Base-by-base conservation (phyloP, 2,113 vertebrate genomes). In the Chloropsis cyanopogon region DNA sequence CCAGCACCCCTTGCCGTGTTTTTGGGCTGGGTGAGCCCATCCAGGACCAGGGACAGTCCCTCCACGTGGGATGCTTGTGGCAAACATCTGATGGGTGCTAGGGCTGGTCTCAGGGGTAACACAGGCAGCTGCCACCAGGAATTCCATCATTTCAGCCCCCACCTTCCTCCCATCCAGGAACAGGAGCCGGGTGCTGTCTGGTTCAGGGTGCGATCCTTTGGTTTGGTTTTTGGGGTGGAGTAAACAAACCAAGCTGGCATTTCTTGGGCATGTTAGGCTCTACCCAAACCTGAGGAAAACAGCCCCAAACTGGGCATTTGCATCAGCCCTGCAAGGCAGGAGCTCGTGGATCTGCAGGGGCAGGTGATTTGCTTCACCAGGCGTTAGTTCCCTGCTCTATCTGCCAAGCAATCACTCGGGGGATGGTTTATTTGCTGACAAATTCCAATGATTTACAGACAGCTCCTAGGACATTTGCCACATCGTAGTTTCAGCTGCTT, bases 371-470 rank as follows among this genome's bases (percentile, higher is more conserved):
- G 61, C 92, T 88, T 77, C 87, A 37, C 37, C 21, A 6, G 19
- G 52, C n/a, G 0, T 59, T 77, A 61, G 33, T 53, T 76, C 88
- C 57, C 52, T 33, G 88, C 83, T 78, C 87, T 15, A 60, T 83
- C 91, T 83, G 92, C 88, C 93, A 86, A 95, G 86, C 83, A 92
- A 93, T 82, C 7, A 9, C 46, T 60, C 44, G 16, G 60, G 80
- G 79, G 75, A 86, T 83, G 92, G 90, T 96, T 94, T 95, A 96
- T 95, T 91, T 88, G 73, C 90, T 91, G 95, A 96, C 86, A 95
- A 93, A 95, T 95, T 86, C 92, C 57, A 7, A 68, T 91, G 91
- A 97, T 96, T 93, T 96, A 93, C 92, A 93, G 86, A 87, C 95
- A 89, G 79, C 44, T 92, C 90, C 73, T 77, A 92, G 90, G 94